Evolutionary conservation across 2,797 vertebrate species (phyloP).

Genomic region (Poeciliopsis presidionis): DNA sequence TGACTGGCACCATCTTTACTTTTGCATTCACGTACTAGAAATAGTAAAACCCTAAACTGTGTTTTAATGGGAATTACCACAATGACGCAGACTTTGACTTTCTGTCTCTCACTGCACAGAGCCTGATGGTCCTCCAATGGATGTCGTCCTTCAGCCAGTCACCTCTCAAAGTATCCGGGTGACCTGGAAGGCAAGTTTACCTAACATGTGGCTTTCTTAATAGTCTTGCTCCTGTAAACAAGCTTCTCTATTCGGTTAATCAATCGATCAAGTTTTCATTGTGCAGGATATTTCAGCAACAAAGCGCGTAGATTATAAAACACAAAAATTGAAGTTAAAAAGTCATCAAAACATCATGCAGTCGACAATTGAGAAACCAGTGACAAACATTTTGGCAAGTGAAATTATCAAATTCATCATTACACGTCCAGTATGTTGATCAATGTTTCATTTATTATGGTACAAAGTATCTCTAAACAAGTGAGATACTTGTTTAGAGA

Average conservation of each 20-base stretch:
- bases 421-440: no score
- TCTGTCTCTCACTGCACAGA: slow-evolving; percentile 72
- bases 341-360: no score
- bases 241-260: not conserved
- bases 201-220: not conserved
- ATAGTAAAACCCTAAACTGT: slow-evolving; percentile 9
- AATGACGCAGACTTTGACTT: not conserved
- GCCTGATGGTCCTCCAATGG: slow-evolving; percentile 96
- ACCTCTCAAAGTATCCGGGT: slow-evolving; percentile 98
- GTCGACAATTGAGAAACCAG: no score
- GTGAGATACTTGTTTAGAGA: no score
- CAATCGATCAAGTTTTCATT: no score
- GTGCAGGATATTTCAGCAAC: no score
- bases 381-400: no score
- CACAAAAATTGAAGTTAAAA: no score
- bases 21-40: slow-evolving; percentile 14
- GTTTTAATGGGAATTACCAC: not conserved
- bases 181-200: slow-evolving; percentile 91
- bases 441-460: no score
- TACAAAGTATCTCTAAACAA: no score
- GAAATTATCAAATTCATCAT: no score
- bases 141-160: slow-evolving; percentile 93
- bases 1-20: not conserved
- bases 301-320: no score
- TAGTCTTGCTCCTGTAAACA: not conserved